phyloP scores from a whole-genome alignment of 2,888 invertebrate species.

The Cyclophora punctaria region DNA sequence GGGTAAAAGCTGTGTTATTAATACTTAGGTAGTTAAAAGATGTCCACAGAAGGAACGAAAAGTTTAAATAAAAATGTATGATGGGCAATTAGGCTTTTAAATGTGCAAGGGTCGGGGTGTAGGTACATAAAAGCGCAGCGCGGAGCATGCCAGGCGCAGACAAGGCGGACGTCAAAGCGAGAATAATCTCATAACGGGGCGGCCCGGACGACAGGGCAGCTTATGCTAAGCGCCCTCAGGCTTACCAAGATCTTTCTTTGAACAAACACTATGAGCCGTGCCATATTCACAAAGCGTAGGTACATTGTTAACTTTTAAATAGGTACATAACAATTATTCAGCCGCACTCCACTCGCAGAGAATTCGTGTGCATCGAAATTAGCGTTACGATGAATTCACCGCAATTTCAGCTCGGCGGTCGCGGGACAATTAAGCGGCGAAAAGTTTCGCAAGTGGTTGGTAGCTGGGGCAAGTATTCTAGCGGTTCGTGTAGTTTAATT shows the following conservation, averaged over 20 bases:
- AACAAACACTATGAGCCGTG: conserved; percentile 35
- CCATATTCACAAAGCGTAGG: conserved; percentile 28
- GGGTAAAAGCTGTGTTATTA: too few relatives aligned
- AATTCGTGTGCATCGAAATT: conserved; percentile 47
- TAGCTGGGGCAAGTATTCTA: conserved; percentile 43
- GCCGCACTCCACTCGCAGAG: conserved; percentile 27
- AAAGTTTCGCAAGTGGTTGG: conserved; percentile 64
- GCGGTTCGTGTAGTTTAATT: conserved; percentile 64
- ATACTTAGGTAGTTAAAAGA: neutral
- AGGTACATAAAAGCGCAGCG: conserved; percentile 44
- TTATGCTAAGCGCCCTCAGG: conserved; percentile 56
- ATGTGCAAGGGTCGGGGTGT: conserved; percentile 40
- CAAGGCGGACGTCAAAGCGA: conserved; percentile 59
- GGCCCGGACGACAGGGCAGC: conserved; percentile 54
- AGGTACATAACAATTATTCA: conserved; percentile 33
- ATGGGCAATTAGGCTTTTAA: conserved; percentile 56
- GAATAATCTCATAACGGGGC: conserved; percentile 68
- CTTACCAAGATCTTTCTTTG: conserved; percentile 56
- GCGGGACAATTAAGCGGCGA: conserved; percentile 49
- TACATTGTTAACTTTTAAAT: conserved; percentile 36
- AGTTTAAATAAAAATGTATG: conserved; percentile 37
- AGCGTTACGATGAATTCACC: conserved; percentile 42
- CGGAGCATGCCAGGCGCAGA: conserved; percentile 40
- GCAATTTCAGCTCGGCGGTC: conserved; percentile 37
- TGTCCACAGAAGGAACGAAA: conserved; percentile 1